These are phyloP conservation scores for Meloidogyne hapla DNA, from an alignment of 1,140 invertebrate species.

Conservation along the genomic window DNA sequence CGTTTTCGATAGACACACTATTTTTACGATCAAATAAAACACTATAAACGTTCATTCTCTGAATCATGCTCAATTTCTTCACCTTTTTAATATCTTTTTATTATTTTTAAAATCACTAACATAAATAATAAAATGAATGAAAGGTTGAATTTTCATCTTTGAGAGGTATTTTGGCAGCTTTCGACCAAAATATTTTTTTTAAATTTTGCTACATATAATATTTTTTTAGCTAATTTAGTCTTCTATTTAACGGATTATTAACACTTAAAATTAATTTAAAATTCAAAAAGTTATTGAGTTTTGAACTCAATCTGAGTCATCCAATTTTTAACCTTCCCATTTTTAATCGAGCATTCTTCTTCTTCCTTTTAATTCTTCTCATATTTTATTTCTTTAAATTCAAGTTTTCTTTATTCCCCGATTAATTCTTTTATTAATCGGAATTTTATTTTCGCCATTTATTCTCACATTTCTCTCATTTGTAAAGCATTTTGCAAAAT, in stretches of 20 bases:
- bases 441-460: conserved; percentile 6
- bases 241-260: too few relatives aligned
- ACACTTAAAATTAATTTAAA: too few relatives aligned
- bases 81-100: background rate
- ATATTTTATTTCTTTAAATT: background rate
- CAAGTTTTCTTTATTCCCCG: background rate
- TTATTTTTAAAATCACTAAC: background rate
- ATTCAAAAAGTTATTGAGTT: too few relatives aligned
- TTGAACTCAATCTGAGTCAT: too few relatives aligned
- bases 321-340: background rate
- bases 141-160: too few relatives aligned
- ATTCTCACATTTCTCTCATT: background rate
- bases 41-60: background rate
- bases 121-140: too few relatives aligned
- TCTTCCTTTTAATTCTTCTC: background rate
- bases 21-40: background rate
- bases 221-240: too few relatives aligned
- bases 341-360: background rate
- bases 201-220: too few relatives aligned
- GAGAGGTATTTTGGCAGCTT: too few relatives aligned
- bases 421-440: conserved; percentile 1
- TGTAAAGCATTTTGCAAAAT: background rate
- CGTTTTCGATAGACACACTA: background rate
- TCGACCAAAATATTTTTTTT: too few relatives aligned
- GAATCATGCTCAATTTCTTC: background rate